A percentile compares a stretch with the other conserved stretches of the same genome.
These are phyloP conservation scores for Psylliodes chrysocephalus DNA, from an alignment of 2,888 invertebrate genomes.

Conservation along the genomic window DNA sequence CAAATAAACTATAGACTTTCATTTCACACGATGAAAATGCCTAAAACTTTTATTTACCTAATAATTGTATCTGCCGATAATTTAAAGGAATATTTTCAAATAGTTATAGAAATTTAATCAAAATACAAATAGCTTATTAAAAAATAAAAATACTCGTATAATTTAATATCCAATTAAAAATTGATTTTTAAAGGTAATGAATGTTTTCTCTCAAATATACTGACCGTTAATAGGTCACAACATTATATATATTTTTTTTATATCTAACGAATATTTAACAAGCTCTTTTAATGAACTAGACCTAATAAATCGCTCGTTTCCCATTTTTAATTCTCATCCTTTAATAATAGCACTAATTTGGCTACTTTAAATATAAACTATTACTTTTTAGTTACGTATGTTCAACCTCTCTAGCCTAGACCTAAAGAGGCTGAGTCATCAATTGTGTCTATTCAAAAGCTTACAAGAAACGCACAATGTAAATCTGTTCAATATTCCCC, in stretches of 20 bases:
- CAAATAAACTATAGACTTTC: too few relatives aligned
- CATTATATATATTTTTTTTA: background rate
- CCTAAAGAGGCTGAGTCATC: constrained; percentile 34
- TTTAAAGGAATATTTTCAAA: too few relatives aligned
- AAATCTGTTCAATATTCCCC: constrained; percentile 41
- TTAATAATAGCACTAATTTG: constrained; percentile 18
- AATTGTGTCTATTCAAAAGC: constrained; percentile 31
- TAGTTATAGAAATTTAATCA: too few relatives aligned
- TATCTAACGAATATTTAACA: constrained; percentile 18
- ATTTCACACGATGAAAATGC: too few relatives aligned
- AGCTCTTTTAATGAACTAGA: constrained; percentile 22
- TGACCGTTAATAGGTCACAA: constrained; percentile 1
- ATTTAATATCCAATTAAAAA: too few relatives aligned
- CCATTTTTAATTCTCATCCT: constrained; percentile 2
- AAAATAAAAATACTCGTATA: too few relatives aligned
- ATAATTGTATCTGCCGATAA: too few relatives aligned
- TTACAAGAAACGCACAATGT: constrained; percentile 20
- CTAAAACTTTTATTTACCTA: too few relatives aligned
- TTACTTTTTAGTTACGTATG: constrained; percentile 9
- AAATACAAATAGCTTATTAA: too few relatives aligned
- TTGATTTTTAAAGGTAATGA: too few relatives aligned
- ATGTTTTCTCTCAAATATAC: too few relatives aligned
- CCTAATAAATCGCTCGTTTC: background rate
- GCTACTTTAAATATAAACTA: constrained; percentile 18
- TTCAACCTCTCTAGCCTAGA: constrained; percentile 20